Evolutionary conservation across 2,113 vertebrate species (phyloP), one percentile per base, ranked within the genome.

Genomic region (Tamias sibiricus): DNA sequence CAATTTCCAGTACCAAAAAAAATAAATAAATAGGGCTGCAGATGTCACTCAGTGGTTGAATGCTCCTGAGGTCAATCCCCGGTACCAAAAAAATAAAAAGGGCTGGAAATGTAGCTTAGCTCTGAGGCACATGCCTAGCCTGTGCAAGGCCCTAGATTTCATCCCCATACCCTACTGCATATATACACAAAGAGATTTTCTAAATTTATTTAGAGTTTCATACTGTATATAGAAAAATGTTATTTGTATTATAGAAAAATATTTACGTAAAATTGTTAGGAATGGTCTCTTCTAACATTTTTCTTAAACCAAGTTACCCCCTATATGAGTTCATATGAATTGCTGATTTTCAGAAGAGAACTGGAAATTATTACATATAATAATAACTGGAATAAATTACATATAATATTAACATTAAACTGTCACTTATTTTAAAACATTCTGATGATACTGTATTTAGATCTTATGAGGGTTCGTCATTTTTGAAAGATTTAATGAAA

Each of bases 341-440:
- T 86, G 32, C n/a, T 82, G 32, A 90, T 94, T 97, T 90, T 90
- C 74, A 90, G n/a, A 92, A 90, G n/a, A 92, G 37, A 75, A 75
- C n/a, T 69, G n/a, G 26, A n/a, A n/a, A n/a, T n/a, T n/a, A n/a
- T n/a, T n/a, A n/a, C n/a, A n/a, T n/a, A n/a, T n/a, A n/a, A n/a
- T n/a, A n/a, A n/a, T n/a, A n/a, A 85, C 57, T 92, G 8, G 71
- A 92, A 64, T 59, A 69, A 85, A 64, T 89, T 80, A 47, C 40
- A 68, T 86, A 16, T 37, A 69, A 69, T 57, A 93, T 90, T 90
- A 82, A 93, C 47, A 13, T 49, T 49, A 49, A 49, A 90, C 75
- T 69, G 86, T 74, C 80, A 49, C 47, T 74, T 82, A 69, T 80
- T 85, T 72, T 22, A n/a, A 42, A 83, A 96, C 76, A 94, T 57